Base-by-base conservation (phyloP, 2,113 vertebrate species). In the Colaptes auratus region DNA sequence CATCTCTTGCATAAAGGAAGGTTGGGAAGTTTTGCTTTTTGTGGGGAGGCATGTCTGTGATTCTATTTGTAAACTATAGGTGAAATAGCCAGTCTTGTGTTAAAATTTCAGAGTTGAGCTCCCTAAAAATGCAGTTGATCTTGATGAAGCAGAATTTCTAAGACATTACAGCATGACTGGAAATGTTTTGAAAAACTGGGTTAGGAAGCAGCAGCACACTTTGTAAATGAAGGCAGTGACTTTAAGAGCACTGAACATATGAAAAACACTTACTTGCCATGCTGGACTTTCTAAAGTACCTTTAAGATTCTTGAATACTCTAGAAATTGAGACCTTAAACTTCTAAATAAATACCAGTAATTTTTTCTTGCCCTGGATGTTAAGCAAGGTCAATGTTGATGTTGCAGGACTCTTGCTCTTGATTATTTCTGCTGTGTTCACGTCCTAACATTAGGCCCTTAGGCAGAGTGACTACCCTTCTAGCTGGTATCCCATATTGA, bases 141-240 rank as follows among this genome's bases (percentile, higher is more conserved):
- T 70, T 78, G 56, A 58, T 92, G 87, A 88, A 89, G 44, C 69
- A 81, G 59, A 81, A 88, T 52, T 92, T 92, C 36, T 72, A 93
- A 86, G 76, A 78, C 59, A 64, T 73, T 95, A 82, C 69, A 71
- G 53, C 69, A 53, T 83, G 69, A 58, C 76, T 95, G 80, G 85
- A 96, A 95, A 88, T 78, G 50, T 91, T 86, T 91, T 72, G 33
- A 92, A 65, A 90, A 58, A 58, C 58, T 33, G 44, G 9, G 27
- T 88, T 83, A 86, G 70, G 50, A 93, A 88, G 79, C 58, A 91
- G 82, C 53, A 88, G 58, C 35, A 63, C 71, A 93, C 80, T 53
- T 48, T 59, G 86, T 90, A 90, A 89, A 82, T 84, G 15, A 83
- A 36, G 21, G 10, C 24, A 81, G 69, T 60, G 36, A 53, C 48